Evolutionary conservation across 2,113 vertebrate species (phyloP), one percentile per base, ranked within the genome.

Genomic region (Myrmecophaga tridactyla): DNA sequence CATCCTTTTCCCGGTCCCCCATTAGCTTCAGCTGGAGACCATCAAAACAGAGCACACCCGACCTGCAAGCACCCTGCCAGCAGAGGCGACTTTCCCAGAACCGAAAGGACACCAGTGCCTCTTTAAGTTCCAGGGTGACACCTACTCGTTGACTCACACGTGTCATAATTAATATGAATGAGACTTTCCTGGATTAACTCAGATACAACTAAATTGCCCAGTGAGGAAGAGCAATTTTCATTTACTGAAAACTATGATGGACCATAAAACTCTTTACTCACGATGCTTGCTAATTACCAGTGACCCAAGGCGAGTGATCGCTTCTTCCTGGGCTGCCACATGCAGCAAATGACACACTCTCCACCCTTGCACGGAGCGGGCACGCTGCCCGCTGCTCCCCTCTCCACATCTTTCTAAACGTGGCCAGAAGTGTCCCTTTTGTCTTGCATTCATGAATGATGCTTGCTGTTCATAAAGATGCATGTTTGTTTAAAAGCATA

Each of bases 171-270:
- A 86, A 34, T 27, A 18, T 86, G 95, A 96, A 69, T 89, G 89
- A 97, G 92, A 92, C 78, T 95, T 97, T 96, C 96, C 97, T 77
- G 92, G 88, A 92, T 80, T 67, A 53, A 80, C 92, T 88, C 89
- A 70, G 81, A 60, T n/a, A 31, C 31, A 69, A 27, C 94, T 80
- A 25, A 65, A 91, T 56, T 51, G 76, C 84, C 41, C 43, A 4
- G 80, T 0, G 4, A 90, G 93, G 72, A 63, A 13, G 46, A 86
- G 86, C 25, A 72, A 75, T 88, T 92, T 89, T 67, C 95, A 87
- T 65, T 81, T 90, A 95, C 73, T 91, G 97, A 93, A 96, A 97
- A 94, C 58, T 21, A 78, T 84, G 29, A 83, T 1, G 4, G 56
- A 39, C 77, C 89, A 56, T 93, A 83, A 94, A 94, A 89, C 80